These are phyloP conservation scores for Natator depressus DNA, from an alignment of 2,113 vertebrate species.

Conservation along the genomic window DNA sequence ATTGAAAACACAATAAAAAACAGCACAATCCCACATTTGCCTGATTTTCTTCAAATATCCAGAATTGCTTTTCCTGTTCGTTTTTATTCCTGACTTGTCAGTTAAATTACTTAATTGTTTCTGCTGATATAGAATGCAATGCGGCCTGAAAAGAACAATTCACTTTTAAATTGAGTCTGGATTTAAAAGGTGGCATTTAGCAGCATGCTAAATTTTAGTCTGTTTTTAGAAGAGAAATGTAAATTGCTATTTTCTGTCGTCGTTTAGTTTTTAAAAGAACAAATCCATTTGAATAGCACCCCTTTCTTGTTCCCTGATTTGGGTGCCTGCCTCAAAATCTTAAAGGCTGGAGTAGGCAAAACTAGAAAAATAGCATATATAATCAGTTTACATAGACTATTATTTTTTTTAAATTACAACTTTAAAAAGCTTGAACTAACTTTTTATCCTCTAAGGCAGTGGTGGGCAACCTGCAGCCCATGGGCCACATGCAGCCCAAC, in stretches of 20 bases:
- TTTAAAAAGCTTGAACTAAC: neutral
- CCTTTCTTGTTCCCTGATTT: neutral
- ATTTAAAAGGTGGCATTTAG: neutral
- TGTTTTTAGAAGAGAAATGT: neutral
- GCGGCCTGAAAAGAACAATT: neutral
- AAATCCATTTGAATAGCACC: neutral
- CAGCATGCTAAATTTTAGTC: neutral
- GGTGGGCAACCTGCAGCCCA: no score
- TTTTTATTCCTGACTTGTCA: neutral
- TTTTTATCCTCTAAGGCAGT: neutral
- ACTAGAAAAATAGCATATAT: neutral
- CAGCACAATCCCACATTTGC: slow-evolving; percentile 81
- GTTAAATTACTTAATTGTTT: neutral
- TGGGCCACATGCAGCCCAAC: no score
- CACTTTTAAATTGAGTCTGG: neutral
- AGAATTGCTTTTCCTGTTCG: neutral
- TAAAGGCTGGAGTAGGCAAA: neutral
- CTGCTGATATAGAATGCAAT: neutral
- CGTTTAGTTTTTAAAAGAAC: neutral
- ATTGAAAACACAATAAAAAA: slow-evolving; percentile 90
- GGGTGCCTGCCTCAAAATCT: neutral
- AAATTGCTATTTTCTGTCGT: neutral
- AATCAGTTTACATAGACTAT: neutral
- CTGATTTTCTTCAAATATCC: slow-evolving; percentile 70
- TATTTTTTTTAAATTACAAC: neutral